Percentiles rank a stretch among this genome's conserved stretches.
phyloP scores from a whole-genome alignment of 2,797 vertebrate species.

The Enteromius argenteus region DNA sequence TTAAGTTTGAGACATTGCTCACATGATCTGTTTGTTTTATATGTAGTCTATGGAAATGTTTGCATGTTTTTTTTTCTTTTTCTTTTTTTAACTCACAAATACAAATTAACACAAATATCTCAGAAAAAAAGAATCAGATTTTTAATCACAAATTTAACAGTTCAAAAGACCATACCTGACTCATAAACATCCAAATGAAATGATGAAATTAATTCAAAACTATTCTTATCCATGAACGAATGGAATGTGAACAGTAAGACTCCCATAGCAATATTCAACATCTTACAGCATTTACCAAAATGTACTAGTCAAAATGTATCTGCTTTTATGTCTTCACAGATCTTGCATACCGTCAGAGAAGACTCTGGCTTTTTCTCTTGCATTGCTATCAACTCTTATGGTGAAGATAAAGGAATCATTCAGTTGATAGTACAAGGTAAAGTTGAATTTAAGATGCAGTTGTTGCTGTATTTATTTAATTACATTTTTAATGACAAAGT shows the following conservation, averaged over 20 bases:
- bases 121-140: not conserved
- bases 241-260: not conserved
- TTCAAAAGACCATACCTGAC: not conserved
- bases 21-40: not conserved
- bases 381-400: slow-evolving; percentile 98
- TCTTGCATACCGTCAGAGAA: slow-evolving; percentile 95
- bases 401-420: slow-evolving; percentile 97
- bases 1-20: not conserved
- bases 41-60: not conserved
- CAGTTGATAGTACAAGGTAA: slow-evolving; percentile 98
- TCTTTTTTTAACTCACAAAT: not conserved
- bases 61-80: not conserved
- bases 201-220: not conserved
- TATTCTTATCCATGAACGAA: not conserved
- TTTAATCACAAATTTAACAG: not conserved
- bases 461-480: not conserved
- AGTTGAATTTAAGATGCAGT: slow-evolving; percentile 2
- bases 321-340: slow-evolving; percentile 74
- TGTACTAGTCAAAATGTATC: not conserved
- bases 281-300: not conserved
- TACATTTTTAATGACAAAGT: not conserved
- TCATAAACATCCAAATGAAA: not conserved
- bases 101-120: no score
- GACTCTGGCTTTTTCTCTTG: slow-evolving; percentile 99
- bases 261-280: not conserved